Evolutionary conservation across 2,888 invertebrate species (phyloP), one percentile per base, ranked within the genome.

Genomic region (Leucozona laternaria): DNA sequence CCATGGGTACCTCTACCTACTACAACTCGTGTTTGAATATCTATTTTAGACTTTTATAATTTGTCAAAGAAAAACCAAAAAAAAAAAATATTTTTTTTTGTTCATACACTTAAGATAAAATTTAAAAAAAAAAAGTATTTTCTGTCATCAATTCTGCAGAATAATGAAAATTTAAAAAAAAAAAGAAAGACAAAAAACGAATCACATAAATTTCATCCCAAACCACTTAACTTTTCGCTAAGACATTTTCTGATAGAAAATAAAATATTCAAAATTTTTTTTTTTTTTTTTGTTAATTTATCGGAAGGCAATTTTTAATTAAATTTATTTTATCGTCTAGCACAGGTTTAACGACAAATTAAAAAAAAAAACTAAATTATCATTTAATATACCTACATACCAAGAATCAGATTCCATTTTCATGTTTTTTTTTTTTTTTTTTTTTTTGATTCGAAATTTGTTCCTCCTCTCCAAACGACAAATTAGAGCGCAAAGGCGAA

Each of bases 221-320:
- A 71, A 58, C 58, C 58, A 72, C 68, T 68, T 68, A 53, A 68
- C 68, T 50, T 68, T 45, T 68, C 37, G 22, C 53, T 37, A 48
- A 28, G 13, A 64, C 50, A 58, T 37, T 68, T 17, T 68, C 15
- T 34, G 11, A 20, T 25, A 13, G 43, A 78, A 48, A 48, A 43
- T 5, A 13, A 75, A 55, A 58, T 11, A 31, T 20, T 11, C 43
- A 28, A 72, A 37, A 22, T 22, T 5, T 40, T 28, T 55, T 55
- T 73, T 55, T 8, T 71, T 8, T 66, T 8, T 66, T 55, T 31
- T 17, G 2, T 3, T 25, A 72, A 66, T 84, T 84, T 79, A 71
- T 84, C 66, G 48, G 53, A 66, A 70, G 68, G 43, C 57, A 70
- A 75, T 83, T 78, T 60, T 83, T 68, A 43, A 82, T 77, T 43